phyloP scores from a whole-genome alignment of 2,797 vertebrate species.

The Danio kyathit region DNA sequence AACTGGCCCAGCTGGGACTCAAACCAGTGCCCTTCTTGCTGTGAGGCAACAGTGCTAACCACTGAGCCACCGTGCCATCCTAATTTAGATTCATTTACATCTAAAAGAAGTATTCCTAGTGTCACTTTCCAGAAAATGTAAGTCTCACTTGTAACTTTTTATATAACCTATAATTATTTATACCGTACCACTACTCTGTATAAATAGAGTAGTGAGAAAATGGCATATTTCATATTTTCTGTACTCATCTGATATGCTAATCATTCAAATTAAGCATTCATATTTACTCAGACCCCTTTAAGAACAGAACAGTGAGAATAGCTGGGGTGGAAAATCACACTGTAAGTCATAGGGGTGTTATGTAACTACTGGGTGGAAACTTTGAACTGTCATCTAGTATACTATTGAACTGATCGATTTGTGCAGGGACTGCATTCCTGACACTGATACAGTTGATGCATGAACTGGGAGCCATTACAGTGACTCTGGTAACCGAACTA shows the following conservation, averaged over 20 bases:
- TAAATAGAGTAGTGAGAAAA: too few species aligned
- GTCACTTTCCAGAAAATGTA: not conserved
- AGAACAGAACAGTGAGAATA: constrained; percentile 41
- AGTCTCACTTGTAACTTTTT: not conserved
- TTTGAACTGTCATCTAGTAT: constrained; percentile 51
- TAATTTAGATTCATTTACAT: not conserved
- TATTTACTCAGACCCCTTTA: constrained; percentile 13
- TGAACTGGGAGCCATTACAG: constrained; percentile 73
- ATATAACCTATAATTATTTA: too few species aligned
- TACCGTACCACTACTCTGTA: too few species aligned
- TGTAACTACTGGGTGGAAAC: constrained; percentile 54
- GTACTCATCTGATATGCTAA: not conserved
- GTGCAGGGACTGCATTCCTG: constrained; percentile 37
- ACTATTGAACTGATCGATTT: constrained; percentile 51
- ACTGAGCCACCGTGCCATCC: too few species aligned
- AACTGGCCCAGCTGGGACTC: too few species aligned
- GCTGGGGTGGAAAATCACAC: constrained; percentile 51
- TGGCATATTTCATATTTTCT: not conserved
- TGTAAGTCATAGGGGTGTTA: constrained; percentile 53
- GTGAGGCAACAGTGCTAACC: too few species aligned
- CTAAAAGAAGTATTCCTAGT: not conserved
- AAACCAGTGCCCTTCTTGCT: too few species aligned
- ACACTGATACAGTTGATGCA: constrained; percentile 38
- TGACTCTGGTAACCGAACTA: constrained; percentile 44
- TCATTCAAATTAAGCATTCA: constrained; percentile 30